phyloP scores from a whole-genome alignment of 2,113 vertebrate species.

The Pteropus alecto region DNA sequence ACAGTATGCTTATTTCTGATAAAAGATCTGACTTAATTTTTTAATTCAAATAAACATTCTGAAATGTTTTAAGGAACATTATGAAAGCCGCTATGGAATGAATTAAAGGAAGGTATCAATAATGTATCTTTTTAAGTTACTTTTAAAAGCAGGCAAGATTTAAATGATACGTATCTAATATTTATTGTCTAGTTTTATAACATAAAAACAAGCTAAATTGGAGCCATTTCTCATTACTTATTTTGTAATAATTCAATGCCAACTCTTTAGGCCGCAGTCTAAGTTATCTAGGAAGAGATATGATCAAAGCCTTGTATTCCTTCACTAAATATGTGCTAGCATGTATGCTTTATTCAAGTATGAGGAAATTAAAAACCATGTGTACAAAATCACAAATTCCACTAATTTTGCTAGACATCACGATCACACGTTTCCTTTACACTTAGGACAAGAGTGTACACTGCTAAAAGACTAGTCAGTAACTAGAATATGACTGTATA shows the following conservation, averaged over 20 bases:
- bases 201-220: background rate
- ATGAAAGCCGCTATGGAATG: background rate
- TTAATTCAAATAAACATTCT: background rate
- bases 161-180: background rate
- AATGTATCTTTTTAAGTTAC: background rate
- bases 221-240: background rate
- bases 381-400: background rate
- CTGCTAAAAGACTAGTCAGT: background rate
- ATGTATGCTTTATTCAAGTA: too few species aligned
- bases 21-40: background rate
- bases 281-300: background rate
- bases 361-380: fast-evolving
- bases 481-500: background rate
- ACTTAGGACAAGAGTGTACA: background rate
- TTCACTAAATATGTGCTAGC: background rate
- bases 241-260: too few species aligned
- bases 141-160: background rate
- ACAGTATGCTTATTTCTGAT: fast-evolving
- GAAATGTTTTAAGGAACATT: background rate
- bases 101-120: background rate
- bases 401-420: background rate
- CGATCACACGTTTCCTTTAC: background rate
- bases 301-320: background rate
- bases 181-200: background rate
- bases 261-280: background rate